Evolutionary conservation across 2,888 invertebrate genomes (phyloP).

Genomic region (Malacosoma neustria): DNA sequence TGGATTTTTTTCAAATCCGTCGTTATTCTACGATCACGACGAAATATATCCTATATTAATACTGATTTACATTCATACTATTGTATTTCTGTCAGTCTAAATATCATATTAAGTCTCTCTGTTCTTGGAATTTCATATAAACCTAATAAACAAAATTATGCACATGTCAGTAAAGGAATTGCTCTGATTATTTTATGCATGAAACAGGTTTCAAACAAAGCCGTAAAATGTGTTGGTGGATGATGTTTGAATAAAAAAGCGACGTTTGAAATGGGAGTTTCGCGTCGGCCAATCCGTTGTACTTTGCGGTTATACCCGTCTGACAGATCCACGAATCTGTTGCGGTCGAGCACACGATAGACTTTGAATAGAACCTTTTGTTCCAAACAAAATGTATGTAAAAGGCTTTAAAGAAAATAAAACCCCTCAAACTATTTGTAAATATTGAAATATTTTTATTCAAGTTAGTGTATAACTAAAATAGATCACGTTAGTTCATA

Average conservation of each 20-base stretch:
- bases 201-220: background rate
- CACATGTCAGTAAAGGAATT: constrained; percentile 4
- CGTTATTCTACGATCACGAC: no score
- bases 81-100: background rate
- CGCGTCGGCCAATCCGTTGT: constrained; percentile 35
- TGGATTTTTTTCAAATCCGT: no score
- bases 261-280: constrained; percentile 23
- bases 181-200: background rate
- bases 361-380: constrained; percentile 50
- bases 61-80: no score
- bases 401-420: constrained; percentile 30
- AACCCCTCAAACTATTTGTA: background rate
- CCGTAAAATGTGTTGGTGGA: constrained; percentile 15
- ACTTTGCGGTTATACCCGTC: constrained; percentile 49
- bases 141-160: no score
- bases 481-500: no score
- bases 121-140: no score
- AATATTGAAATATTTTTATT: background rate
- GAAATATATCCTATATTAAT: no score
- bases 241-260: constrained; percentile 28
- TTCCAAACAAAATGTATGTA: constrained; percentile 33
- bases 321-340: constrained; percentile 54
- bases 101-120: background rate
- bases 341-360: constrained; percentile 45
- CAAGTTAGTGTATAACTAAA: no score